These are phyloP conservation scores for Solenodon paradoxus DNA, from an alignment of 2,113 vertebrate genomes.

Conservation along the genomic window DNA sequence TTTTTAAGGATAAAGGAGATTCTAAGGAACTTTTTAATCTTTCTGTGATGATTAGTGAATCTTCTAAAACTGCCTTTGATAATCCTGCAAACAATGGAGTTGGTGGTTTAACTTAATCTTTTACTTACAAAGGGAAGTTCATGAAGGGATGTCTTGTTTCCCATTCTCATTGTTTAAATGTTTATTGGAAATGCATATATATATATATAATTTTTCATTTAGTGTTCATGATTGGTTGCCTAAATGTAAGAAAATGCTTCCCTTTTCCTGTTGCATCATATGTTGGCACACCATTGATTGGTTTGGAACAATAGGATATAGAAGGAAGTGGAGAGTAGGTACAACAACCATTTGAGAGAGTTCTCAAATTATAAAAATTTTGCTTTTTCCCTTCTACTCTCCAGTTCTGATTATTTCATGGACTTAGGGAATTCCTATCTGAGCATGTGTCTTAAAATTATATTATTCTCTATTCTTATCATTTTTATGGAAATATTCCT, in stretches of 20 bases:
- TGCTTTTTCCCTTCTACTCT: slow-evolving; percentile 1
- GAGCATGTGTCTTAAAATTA: slow-evolving; percentile 32
- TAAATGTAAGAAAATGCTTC: slow-evolving; percentile 37
- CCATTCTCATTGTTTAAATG: slow-evolving; percentile 33
- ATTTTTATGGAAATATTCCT: background rate
- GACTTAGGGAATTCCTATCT: background rate
- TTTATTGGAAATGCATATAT: background rate
- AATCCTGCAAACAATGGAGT: background rate
- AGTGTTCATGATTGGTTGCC: slow-evolving; percentile 7
- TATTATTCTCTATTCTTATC: background rate
- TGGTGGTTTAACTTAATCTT: background rate
- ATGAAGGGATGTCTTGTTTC: background rate
- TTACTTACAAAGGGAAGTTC: slow-evolving; percentile 2
- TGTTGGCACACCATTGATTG: background rate
- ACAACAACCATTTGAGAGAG: background rate
- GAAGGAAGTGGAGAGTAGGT: background rate
- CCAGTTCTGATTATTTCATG: slow-evolving; percentile 41
- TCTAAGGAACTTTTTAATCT: background rate
- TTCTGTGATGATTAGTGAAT: slow-evolving; percentile 21
- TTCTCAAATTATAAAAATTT: slow-evolving; percentile 30
- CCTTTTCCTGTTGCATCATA: background rate
- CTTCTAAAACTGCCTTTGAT: slow-evolving; percentile 47
- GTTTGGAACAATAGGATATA: background rate
- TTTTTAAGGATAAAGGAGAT: background rate
- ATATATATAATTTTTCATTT: slow-evolving; percentile 26